Evolutionary conservation across 2,113 vertebrate species (phyloP).

Genomic region (Pavo muticus): DNA sequence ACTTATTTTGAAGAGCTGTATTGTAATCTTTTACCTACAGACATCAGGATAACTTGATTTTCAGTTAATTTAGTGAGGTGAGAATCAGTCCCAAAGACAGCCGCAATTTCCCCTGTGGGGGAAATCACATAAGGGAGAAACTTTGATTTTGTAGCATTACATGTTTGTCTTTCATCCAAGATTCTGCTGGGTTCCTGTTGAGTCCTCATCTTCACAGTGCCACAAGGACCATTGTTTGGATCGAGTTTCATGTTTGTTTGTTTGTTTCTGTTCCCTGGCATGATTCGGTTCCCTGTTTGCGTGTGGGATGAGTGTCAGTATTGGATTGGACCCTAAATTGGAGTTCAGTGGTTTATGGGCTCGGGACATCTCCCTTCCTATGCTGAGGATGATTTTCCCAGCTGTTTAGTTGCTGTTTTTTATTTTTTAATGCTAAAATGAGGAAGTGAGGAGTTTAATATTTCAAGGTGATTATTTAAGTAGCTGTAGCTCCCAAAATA

Average conservation of each 20-base stretch:
- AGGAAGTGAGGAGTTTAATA: neutral
- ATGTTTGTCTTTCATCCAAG: neutral
- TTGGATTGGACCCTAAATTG: neutral
- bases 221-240: neutral
- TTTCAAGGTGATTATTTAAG: neutral
- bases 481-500: neutral
- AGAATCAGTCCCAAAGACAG: neutral
- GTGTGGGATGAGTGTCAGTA: neutral
- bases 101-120: neutral
- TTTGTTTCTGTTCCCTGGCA: neutral
- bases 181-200: accelerated
- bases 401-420: neutral
- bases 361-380: neutral
- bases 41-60: neutral
- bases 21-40: neutral
- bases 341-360: neutral
- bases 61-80: neutral
- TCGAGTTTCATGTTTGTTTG: neutral
- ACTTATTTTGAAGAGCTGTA: neutral
- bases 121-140: neutral
- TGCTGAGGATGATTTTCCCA: neutral
- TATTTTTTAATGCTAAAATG: neutral
- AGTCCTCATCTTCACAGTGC: neutral
- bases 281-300: neutral
- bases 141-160: neutral